Base-by-base conservation (phyloP, 1,140 invertebrate genomes). In the Ooceraea biroi region DNA sequence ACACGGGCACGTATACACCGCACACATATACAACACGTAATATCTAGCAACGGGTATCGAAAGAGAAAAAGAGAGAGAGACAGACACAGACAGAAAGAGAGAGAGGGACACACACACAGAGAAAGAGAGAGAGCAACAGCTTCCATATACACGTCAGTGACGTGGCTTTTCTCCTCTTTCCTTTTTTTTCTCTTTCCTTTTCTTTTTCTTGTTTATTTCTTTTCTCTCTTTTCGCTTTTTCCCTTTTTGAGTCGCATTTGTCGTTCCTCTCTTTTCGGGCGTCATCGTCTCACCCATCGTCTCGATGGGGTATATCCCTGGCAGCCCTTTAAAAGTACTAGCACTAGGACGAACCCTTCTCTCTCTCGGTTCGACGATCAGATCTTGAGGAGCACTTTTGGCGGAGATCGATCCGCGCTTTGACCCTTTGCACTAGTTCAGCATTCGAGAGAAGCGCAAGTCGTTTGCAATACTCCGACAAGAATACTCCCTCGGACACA, bases 21-120 rank as follows among this genome's bases (percentile, higher is more conserved):
- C 78, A 83, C 83, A 85, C 86, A 41, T 88, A 68, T 60, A 73
- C 55, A 25, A 82, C 77, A 83, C 71, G 74, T 85, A 88, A 77
- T 86, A 88, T 55, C 60, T 77, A 83, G 72, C 77, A 77, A 88
- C 52, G 63, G 25, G 82, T 85, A 88, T 88, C 72, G 57, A 85
- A 22, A 83, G 19, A 86, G 14, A 68, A 19, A 68, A 8, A 36
- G 36, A 36, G 36, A 36, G 36, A 36, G 36, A 36, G 36, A 36
- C 5, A 66, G 41, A 66, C n/a, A 66, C 0, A 66, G 65, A 68
- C 19, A 68, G 2, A 68, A 22, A 69, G 36, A 36, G 36, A 36
- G 36, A 36, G 36, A 36, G 36, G 7, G 36, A 36, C 5, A 66
- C 19, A 66, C n/a, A 66, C 0, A 66, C 41, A 68, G 44, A 68